Evolutionary conservation across 2,797 vertebrate genomes (phyloP), one percentile per base, ranked within the genome.

Genomic region (Philypnodon macrostomus): DNA sequence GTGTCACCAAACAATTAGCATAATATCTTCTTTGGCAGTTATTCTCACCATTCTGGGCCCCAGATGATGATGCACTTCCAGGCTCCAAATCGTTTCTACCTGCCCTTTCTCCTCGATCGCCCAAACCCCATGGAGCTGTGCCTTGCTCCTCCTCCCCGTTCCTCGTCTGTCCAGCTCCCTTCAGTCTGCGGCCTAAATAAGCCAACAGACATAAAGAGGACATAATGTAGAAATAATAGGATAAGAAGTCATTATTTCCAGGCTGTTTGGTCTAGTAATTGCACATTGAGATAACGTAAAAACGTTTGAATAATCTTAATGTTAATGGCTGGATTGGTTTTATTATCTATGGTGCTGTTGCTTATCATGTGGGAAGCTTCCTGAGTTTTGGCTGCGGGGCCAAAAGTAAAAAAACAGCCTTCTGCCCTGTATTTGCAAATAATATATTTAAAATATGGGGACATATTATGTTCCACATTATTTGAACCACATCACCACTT

Each of bases 171-270:
- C 56, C 67, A 0, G 39, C 52, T 62, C 80, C 86, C 64, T 88
- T 88, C 70, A 87, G 67, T 48, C 82, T 66, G 11, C 85, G 83
- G 47, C 84, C 86, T 88, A 23, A 9, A 69, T 41, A 10, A 21
- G 41, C 4, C 38, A 52, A 26, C 12, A 47, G 9, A 34, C 2
- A 18, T 19, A 33, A 0, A 18, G 24, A 31, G 38, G 19, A 40
- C 11, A 50, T 34, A 19, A 47, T 6, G n/a, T 4, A 0, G 51
- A 24, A 21, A 52, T 21, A 52, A 36, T 30, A n/a, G 24, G 40
- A 48, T 33, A 27, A 46, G 31, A 29, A 10, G 17, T 12, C 5
- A 26, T 15, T 27, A 40, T 36, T 41, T 37, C 7, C 26, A 41
- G n/a, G 5, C 13, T 47, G 24, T 54, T 64, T 39, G 18, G 42